phyloP scores from a whole-genome alignment of 2,888 invertebrate genomes.

The Drosophila sordidula region DNA sequence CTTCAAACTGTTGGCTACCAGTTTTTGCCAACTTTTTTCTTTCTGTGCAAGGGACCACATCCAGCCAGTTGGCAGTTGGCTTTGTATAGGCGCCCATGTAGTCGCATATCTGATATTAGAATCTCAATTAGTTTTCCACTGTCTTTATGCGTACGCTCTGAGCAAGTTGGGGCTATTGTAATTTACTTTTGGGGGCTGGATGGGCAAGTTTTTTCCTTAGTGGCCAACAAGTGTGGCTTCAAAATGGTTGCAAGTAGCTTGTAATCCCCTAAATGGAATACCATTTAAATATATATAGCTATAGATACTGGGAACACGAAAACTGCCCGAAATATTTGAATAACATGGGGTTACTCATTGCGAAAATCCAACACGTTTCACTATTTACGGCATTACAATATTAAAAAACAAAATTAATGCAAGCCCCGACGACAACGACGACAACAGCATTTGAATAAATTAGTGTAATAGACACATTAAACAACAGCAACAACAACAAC shows the following conservation, averaged over 20 bases:
- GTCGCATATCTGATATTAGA: constrained; percentile 76
- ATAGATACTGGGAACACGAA: not conserved
- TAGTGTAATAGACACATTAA: constrained; percentile 78
- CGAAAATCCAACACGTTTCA: constrained; percentile 62
- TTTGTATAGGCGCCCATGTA: constrained; percentile 66
- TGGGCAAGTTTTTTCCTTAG: constrained; percentile 25
- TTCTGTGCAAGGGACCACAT: constrained; percentile 1
- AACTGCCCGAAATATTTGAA: constrained; percentile 1
- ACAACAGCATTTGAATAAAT: constrained; percentile 77
- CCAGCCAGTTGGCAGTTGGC: constrained; percentile 25
- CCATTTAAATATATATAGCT: not conserved
- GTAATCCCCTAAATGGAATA: not conserved
- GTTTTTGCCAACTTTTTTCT: constrained; percentile 40
- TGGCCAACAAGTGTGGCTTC: constrained; percentile 42
- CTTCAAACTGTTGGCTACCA: constrained; percentile 71
- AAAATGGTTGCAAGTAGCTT: constrained; percentile 18
- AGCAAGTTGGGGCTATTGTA: constrained; percentile 58
- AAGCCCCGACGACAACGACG: constrained; percentile 46
- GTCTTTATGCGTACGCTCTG: constrained; percentile 61
- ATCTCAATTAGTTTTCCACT: constrained; percentile 79
- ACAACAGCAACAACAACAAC: constrained; percentile 43
- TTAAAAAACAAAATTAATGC: constrained; percentile 62
- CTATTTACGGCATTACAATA: constrained; percentile 65
- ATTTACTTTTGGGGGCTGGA: constrained; percentile 64
- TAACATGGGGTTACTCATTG: constrained; percentile 25